Percentiles rank a stretch among this genome's conserved stretches.
Conservation (phyloP, 2,113 vertebrate genomes). For the Myanophis thanlyinensis region DNA sequence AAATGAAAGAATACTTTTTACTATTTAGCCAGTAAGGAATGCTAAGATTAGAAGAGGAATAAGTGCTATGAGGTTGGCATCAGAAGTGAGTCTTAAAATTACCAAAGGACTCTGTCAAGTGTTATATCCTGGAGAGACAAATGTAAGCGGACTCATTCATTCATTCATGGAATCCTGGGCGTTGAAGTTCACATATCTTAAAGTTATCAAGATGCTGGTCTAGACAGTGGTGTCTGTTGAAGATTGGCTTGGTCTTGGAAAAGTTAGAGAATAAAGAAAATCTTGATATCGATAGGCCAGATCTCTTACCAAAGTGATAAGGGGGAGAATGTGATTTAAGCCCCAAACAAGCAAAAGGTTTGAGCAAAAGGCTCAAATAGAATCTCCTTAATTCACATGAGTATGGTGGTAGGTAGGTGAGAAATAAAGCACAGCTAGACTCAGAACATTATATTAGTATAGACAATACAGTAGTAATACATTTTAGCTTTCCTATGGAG, state of each 20-base stretch:
- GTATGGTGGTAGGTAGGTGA: background rate
- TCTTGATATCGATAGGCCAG: background rate
- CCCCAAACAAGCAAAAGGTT: background rate
- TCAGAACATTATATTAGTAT: background rate
- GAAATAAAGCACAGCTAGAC: background rate
- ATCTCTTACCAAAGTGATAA: background rate
- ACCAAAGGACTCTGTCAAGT: conserved; percentile 45
- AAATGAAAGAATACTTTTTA: background rate
- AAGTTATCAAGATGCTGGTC: background rate
- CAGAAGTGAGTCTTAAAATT: background rate
- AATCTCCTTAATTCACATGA: background rate
- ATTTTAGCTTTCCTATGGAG: background rate
- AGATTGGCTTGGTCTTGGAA: background rate
- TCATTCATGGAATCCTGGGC: background rate
- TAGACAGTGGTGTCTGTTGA: background rate
- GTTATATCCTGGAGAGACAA: conserved; percentile 99
- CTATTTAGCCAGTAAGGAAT: background rate
- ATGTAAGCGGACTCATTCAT: conserved; percentile 93
- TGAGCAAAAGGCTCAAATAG: background rate
- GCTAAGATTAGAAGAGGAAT: background rate
- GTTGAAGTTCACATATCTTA: background rate
- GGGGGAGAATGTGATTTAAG: background rate
- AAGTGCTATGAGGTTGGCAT: background rate
- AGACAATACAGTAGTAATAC: background rate
- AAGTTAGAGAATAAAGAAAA: background rate